phyloP scores from a whole-genome alignment of 1,140 invertebrate species.

The Akabosia matsudoensis region DNA sequence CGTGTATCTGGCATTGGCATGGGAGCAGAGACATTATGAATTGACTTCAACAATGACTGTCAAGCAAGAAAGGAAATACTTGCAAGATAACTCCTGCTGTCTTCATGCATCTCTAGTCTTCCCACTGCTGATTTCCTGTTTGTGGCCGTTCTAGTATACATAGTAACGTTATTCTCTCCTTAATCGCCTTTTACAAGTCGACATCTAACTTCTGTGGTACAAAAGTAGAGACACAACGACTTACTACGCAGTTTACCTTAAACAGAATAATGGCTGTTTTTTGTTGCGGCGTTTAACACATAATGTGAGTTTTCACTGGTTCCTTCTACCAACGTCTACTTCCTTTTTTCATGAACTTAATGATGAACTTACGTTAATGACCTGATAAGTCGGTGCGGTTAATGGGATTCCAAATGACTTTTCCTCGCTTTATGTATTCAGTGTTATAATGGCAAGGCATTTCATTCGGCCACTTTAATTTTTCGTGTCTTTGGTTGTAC shows the following conservation, averaged over 20 bases:
- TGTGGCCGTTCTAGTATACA: too few species aligned
- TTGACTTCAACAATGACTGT: too few species aligned
- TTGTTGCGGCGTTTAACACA: constrained; percentile 5
- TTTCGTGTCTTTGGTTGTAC: neutral
- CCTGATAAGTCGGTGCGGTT: constrained; percentile 37
- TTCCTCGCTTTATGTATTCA: constrained; percentile 17
- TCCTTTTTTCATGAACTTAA: constrained; percentile 5
- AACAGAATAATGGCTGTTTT: constrained; percentile 8
- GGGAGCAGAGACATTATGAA: too few species aligned
- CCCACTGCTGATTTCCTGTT: too few species aligned
- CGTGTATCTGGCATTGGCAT: too few species aligned
- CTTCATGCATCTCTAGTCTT: too few species aligned
- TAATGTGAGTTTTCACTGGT: neutral
- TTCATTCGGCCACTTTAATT: constrained; percentile 13
- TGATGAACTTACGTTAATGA: too few species aligned
- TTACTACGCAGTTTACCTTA: too few species aligned
- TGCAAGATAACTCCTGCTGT: too few species aligned
- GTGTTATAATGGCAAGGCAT: neutral
- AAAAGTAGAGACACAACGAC: neutral
- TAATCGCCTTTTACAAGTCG: neutral
- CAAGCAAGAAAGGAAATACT: too few species aligned
- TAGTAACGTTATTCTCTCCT: neutral
- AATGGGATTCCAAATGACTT: constrained; percentile 42
- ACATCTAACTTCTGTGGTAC: neutral
- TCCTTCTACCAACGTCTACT: constrained; percentile 2